Base-by-base conservation (phyloP, 2,113 vertebrate genomes). In the Galbula dea region DNA sequence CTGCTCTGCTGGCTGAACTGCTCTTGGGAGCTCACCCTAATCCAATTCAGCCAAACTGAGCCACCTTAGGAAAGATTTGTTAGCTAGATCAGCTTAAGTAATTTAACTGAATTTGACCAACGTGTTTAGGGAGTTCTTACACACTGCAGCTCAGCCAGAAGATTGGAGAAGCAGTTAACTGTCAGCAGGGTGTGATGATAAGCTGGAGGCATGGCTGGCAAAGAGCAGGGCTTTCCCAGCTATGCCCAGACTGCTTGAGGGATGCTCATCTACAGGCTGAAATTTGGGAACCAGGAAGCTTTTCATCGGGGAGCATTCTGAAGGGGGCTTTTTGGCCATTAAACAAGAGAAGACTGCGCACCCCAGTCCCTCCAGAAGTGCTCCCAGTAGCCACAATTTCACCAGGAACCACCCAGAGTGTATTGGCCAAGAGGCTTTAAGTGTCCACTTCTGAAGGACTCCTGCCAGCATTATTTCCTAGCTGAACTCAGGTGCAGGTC, bases 81-180 rank as follows among this genome's bases (percentile, higher is more conserved):
- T 95, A 95, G 92, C 94, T 96, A 94, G 93, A 93, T 96, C 94
- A n/a, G 81, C 94, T 95, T 96, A 96, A 95, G 78, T 96, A 82
- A 93, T 96, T 91, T 93, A 94, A 84, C 67, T 93, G 91, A 94
- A 96, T 96, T 96, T 96, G 94, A 93, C 91, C 91, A 85, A 76
- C 93, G 88, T 91, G 87, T 96, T 96, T 95, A 93, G 89, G 71
- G 85, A 73, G 71, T 85, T 89, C 91, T 94, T 94, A 85, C 41
- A 65, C 72, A 61, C 2, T n/a, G 21, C 87, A 83, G 85, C 89
- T 94, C 82, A 88, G 87, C 29, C 62, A 77, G 84, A 91, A 92
- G 91, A 79, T 76, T 41, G 93, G 78, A 73, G 89, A 80, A 91
- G 66, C 79, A 49, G 81, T 72, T n/a, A 45, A 54, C 82, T 0